A percentile compares a stretch with the other conserved stretches of the same genome.
Evolutionary conservation across 2,888 invertebrate species (phyloP).

Genomic region (Noctua comes): DNA sequence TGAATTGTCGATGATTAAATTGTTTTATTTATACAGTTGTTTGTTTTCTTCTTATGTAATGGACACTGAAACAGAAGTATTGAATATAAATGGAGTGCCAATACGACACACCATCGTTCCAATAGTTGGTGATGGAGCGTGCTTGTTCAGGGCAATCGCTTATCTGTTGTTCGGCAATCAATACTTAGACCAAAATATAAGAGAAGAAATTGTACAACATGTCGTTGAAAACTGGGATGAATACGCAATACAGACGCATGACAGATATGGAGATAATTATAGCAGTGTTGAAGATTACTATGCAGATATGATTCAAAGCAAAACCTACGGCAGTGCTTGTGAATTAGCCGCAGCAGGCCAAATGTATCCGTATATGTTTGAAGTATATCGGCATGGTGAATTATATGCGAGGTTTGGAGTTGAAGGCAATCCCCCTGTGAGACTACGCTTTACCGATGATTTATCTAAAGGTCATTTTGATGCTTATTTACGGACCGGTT

Average conservation of each 20-base stretch:
- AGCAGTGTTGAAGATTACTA: neutral
- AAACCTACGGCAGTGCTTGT: constrained; percentile 5
- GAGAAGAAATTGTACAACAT: constrained; percentile 1
- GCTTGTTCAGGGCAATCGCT: constrained; percentile 4
- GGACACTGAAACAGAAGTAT: neutral
- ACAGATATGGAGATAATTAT: neutral
- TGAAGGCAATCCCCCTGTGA: neutral
- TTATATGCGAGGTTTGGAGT: neutral
- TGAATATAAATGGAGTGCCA: neutral
- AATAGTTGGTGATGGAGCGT: constrained; percentile 7
- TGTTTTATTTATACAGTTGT: neutral
- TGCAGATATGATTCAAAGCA: neutral
- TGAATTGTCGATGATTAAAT: neutral
- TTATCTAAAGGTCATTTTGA: constrained; percentile 2
- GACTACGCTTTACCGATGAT: constrained; percentile 7
- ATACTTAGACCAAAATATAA: constrained; percentile 5
- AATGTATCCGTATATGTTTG: neutral
- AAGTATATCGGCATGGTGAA: neutral
- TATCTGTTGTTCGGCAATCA: neutral
- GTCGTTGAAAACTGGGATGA: constrained; percentile 1
- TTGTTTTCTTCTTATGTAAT: neutral
- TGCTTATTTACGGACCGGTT: neutral
- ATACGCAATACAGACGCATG: constrained; percentile 7
- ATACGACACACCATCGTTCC: neutral
- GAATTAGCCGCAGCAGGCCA: constrained; percentile 4